These are phyloP conservation scores for Caenorhabditis sp. DNA, from an alignment of 2,888 invertebrate species.

Conservation along the genomic window DNA sequence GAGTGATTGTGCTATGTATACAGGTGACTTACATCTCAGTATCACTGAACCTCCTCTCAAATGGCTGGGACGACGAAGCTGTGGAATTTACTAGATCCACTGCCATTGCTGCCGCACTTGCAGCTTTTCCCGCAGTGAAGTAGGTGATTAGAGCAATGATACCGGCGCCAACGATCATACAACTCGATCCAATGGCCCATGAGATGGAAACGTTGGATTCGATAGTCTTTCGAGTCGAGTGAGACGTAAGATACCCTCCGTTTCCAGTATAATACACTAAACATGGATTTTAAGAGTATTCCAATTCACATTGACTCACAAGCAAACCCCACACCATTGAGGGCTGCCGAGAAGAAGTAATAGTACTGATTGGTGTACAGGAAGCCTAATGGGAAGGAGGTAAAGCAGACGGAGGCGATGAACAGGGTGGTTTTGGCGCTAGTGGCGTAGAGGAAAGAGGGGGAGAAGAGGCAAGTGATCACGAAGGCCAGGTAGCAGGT, in stretches of 20 bases:
- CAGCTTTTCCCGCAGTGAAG: slow-evolving; percentile 38
- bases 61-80: slow-evolving; percentile 20
- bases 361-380: slow-evolving; percentile 69
- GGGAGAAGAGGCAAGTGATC: slow-evolving; percentile 65
- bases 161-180: slow-evolving; percentile 68
- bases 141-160: slow-evolving; percentile 64
- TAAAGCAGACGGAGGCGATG: slow-evolving; percentile 63
- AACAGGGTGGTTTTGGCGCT: slow-evolving; percentile 68
- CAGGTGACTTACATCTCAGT: slow-evolving; percentile 56
- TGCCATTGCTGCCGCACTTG: slow-evolving; percentile 1
- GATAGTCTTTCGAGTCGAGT: slow-evolving; percentile 69
- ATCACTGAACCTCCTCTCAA: slow-evolving; percentile 59
- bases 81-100: slow-evolving; percentile 23
- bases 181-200: slow-evolving; percentile 72
- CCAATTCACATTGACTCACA: no score
- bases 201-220: slow-evolving; percentile 70
- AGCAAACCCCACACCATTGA: slow-evolving; percentile 72
- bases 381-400: slow-evolving; percentile 65
- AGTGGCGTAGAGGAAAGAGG: slow-evolving; percentile 63
- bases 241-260: slow-evolving; percentile 71
- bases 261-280: slow-evolving; percentile 73
- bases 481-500: slow-evolving; percentile 66
- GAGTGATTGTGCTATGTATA: neutral
- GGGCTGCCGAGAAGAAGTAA: slow-evolving; percentile 65
- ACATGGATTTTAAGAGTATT: no score